Conservation (phyloP, 2,113 vertebrate species). For the Odocoileus hemionus region DNA sequence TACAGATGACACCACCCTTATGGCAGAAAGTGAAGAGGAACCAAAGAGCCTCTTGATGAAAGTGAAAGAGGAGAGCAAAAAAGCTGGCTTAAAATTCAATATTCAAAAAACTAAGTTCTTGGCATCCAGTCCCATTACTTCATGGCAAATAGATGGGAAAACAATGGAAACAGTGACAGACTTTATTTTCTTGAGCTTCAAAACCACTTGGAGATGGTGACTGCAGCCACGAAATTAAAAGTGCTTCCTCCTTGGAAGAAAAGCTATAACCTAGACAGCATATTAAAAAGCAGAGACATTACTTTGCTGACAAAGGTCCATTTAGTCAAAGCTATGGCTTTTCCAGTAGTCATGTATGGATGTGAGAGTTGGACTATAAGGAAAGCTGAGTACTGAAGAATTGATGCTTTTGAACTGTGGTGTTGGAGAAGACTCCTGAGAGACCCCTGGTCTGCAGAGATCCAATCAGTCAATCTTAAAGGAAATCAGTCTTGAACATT, state of each 20-base stretch:
- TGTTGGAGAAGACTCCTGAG: not conserved
- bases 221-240: not conserved
- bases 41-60: not conserved
- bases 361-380: not conserved
- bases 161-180: not conserved
- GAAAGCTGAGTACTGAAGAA: not conserved
- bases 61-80: not conserved
- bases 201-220: not conserved
- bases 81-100: not conserved
- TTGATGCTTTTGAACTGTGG: not conserved
- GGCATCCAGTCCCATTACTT: not conserved
- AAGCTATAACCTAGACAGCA: not conserved
- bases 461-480: not conserved
- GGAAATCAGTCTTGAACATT: not conserved
- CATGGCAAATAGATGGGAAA: not conserved
- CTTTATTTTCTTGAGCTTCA: not conserved
- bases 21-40: not conserved
- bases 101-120: not conserved
- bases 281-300: not conserved
- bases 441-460: not conserved
- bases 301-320: not conserved
- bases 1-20: not conserved
- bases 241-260: not conserved
- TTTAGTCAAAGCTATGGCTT: not conserved
- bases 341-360: not conserved